Evolutionary conservation across 2,888 invertebrate genomes (phyloP), one percentile per base, ranked within the genome.

Genomic region (Microctonus hyperodae): DNA sequence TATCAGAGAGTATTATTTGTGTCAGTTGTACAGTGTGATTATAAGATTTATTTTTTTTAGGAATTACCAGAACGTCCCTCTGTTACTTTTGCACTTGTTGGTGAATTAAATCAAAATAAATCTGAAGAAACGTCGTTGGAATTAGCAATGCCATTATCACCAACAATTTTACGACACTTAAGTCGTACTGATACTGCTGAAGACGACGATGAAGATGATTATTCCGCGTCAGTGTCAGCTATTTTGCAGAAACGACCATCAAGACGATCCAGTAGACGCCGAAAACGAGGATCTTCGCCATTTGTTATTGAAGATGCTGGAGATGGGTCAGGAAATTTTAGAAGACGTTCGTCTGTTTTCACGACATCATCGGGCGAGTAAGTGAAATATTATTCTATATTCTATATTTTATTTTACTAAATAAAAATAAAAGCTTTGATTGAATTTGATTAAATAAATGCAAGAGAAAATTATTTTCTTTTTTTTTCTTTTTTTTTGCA

Each of bases 361-460:
- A 95, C 95, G 53, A 93, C 91, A 44, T 94, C 93, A 79, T 95
- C 95, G 70, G 94, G 92, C 82, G 94, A 94, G 94, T 94, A 85
- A 87, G 90, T 86, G 66, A 62, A 33, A 64, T 37, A 55, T 28
- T 63, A 64, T 16, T 56, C 53, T 53, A 23, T n/a, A 20, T n/a
- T n/a, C n/a, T n/a, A 20, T 33, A 25, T 44, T 23, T 7, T 4
- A 40, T n/a, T 23, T 44, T 44, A 1, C 11, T 25, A 59, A 16
- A 9, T 37, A 7, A 22, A 10, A 25, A 13, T 1, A 16, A 7
- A 9, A 2, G n/a, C n/a, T n/a, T n/a, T n/a, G n/a, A n/a, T n/a
- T n/a, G n/a, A n/a, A n/a, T n/a, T n/a, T n/a, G n/a, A n/a, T n/a
- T n/a, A 44, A 23, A 35, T 23, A 25, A 59, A 28, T 40, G 6